Conservation (phyloP, 2,888 invertebrate genomes). For the Pheosia tremula region DNA sequence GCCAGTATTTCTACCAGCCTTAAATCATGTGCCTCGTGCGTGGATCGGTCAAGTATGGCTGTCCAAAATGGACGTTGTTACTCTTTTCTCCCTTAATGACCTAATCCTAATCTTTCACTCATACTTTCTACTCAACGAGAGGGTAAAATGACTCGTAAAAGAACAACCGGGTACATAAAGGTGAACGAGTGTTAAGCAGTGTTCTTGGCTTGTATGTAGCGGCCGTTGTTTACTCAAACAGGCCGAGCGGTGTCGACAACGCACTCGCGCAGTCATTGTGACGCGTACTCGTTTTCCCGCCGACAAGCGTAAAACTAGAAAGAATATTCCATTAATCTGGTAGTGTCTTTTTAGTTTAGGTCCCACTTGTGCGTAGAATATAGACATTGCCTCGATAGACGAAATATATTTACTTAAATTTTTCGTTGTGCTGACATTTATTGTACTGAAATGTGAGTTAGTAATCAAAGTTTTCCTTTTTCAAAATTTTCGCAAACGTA, state of each 20-base stretch:
- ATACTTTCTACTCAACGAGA: no score
- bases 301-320: slow-evolving; percentile 18
- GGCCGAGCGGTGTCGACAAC: not conserved
- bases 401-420: not conserved
- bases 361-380: slow-evolving; percentile 14
- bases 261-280: slow-evolving; percentile 6
- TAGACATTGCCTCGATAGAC: slow-evolving; percentile 19
- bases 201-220: not conserved
- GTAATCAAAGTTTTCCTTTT: no score
- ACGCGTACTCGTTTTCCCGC: slow-evolving; percentile 12
- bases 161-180: not conserved
- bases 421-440: no score
- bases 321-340: slow-evolving; percentile 20
- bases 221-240: not conserved
- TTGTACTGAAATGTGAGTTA: no score
- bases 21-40: no score
- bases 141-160: not conserved
- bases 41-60: no score
- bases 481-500: no score
- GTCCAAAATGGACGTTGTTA: no score
- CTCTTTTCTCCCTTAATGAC: no score
- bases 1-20: no score
- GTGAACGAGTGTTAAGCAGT: not conserved
- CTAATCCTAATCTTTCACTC: no score
- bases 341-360: slow-evolving; percentile 20